A percentile compares a stretch with the other conserved stretches of the same genome.
Conservation (phyloP, 2,888 invertebrate genomes). For the Cryptocheilus praepositus region DNA sequence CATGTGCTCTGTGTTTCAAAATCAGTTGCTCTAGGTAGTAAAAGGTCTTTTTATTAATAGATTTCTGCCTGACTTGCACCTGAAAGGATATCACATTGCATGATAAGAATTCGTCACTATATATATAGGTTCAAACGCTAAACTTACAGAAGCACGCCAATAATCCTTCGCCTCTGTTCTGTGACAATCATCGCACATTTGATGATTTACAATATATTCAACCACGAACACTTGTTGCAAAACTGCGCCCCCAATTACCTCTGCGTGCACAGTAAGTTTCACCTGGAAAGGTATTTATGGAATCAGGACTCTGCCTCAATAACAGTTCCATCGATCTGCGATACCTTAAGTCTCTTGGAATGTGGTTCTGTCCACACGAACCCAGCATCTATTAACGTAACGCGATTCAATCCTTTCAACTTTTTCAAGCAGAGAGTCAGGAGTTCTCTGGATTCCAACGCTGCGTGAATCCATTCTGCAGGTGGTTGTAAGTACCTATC, state of each 20-base stretch:
- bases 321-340: not conserved
- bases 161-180: slow-evolving; percentile 97
- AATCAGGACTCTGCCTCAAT: not conserved
- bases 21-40: slow-evolving; percentile 98
- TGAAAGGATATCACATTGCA: slow-evolving; percentile 64
- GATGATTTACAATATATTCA: slow-evolving; percentile 92
- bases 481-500: slow-evolving; percentile 92
- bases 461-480: slow-evolving; percentile 88
- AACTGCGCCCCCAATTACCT: slow-evolving; percentile 92
- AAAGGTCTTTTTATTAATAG: slow-evolving; percentile 97
- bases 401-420: slow-evolving; percentile 90
- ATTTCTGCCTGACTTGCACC: slow-evolving; percentile 90
- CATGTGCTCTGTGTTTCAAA: slow-evolving; percentile 95
- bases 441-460: slow-evolving; percentile 93
- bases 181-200: slow-evolving; percentile 99
- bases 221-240: slow-evolving; percentile 97
- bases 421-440: slow-evolving; percentile 93
- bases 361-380: slow-evolving; percentile 99
- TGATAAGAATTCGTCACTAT: not conserved
- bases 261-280: slow-evolving; percentile 95
- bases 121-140: not conserved
- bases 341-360: slow-evolving; percentile 95
- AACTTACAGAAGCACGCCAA: slow-evolving; percentile 88
- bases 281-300: slow-evolving; percentile 75
- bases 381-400: slow-evolving; percentile 95